phyloP scores from a whole-genome alignment of 2,113 vertebrate genomes.

The Neotragus moschatus region DNA sequence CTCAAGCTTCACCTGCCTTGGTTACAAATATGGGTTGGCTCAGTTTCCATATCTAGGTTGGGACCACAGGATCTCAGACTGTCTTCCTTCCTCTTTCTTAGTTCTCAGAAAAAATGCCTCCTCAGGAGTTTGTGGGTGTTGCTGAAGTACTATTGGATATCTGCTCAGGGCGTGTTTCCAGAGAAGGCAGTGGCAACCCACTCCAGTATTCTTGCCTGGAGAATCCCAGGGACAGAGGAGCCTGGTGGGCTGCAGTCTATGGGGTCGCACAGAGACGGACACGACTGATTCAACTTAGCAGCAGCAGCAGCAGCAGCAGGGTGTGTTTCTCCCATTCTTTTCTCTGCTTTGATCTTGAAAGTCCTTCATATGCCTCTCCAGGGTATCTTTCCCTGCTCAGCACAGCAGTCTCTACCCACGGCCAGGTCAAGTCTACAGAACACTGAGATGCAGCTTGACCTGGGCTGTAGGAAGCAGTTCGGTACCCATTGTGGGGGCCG shows the following conservation, averaged over 20 bases:
- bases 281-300: too few species aligned
- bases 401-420: neutral
- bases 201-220: too few species aligned
- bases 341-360: neutral
- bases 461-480: neutral
- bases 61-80: neutral
- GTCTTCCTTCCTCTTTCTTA: neutral
- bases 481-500: neutral
- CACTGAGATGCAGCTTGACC: neutral
- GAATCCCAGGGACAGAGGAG: too few species aligned
- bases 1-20: neutral
- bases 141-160: neutral
- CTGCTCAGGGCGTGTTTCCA: neutral
- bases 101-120: neutral
- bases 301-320: neutral
- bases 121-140: neutral
- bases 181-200: too few species aligned
- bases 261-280: too few species aligned
- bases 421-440: neutral
- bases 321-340: neutral
- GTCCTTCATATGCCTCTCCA: too few species aligned
- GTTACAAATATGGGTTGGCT: neutral
- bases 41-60: neutral
- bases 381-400: neutral
- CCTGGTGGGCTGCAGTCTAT: too few species aligned